These are phyloP conservation scores for Archips xylosteana DNA, from an alignment of 2,888 invertebrate species.

Conservation along the genomic window DNA sequence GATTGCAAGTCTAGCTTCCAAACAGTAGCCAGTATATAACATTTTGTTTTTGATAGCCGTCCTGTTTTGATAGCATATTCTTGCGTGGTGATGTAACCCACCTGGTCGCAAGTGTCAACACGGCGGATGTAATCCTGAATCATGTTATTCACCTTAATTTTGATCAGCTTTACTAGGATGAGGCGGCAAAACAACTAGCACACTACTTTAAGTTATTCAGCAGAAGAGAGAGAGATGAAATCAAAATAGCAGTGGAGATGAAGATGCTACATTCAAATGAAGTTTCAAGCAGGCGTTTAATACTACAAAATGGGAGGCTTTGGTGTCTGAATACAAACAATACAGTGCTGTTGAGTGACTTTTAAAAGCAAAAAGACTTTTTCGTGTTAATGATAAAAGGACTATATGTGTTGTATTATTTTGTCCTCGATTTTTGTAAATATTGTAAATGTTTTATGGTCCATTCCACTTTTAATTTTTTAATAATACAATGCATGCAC, in stretches of 20 bases:
- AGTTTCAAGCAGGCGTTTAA: slow-evolving; percentile 45
- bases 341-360: slow-evolving; percentile 49
- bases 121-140: slow-evolving; percentile 59
- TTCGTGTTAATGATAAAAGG: slow-evolving; percentile 45
- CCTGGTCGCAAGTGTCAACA: slow-evolving; percentile 59
- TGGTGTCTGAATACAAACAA: slow-evolving; percentile 51
- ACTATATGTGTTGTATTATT: slow-evolving; percentile 49
- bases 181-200: slow-evolving; percentile 59
- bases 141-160: slow-evolving; percentile 70
- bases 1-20: slow-evolving; percentile 95
- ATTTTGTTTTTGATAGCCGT: slow-evolving; percentile 74
- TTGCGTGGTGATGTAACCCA: slow-evolving; percentile 78
- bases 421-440: slow-evolving; percentile 53
- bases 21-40: slow-evolving; percentile 85
- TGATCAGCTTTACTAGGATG: slow-evolving; percentile 74
- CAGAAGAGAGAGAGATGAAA: slow-evolving; percentile 55
- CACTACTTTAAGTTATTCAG: slow-evolving; percentile 60
- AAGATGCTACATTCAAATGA: slow-evolving; percentile 44
- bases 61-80: slow-evolving; percentile 69
- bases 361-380: slow-evolving; percentile 51
- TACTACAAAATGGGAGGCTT: slow-evolving; percentile 44
- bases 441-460: slow-evolving; percentile 50
- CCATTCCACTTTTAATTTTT: slow-evolving; percentile 40
- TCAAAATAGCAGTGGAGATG: slow-evolving; percentile 35
- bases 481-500: slow-evolving; percentile 39